These are phyloP conservation scores for Bemisia tabaci DNA, from an alignment of 1,140 invertebrate genomes.

Conservation along the genomic window DNA sequence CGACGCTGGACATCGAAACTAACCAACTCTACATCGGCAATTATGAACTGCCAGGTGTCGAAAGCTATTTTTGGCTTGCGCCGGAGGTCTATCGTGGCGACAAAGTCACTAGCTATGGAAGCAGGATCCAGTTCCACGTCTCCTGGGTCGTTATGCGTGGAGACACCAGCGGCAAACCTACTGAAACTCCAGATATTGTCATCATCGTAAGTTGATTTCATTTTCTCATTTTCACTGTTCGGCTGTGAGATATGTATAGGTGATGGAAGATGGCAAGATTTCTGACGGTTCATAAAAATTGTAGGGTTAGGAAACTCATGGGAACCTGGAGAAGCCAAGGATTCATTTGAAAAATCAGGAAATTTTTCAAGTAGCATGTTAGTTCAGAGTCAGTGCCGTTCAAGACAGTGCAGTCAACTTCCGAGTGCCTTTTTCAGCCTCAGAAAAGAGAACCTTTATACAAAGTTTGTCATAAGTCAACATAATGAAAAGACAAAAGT, in stretches of 20 bases:
- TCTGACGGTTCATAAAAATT: no score
- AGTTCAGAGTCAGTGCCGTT: no score
- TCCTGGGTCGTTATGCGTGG: conserved; percentile 76
- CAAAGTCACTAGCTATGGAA: conserved; percentile 69
- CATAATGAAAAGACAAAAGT: no score
- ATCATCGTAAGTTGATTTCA: conserved; percentile 58
- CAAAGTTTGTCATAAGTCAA: no score
- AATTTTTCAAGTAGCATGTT: no score
- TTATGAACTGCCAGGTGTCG: conserved; percentile 50
- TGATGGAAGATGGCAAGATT: conserved; percentile 9
- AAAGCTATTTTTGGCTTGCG: conserved; percentile 79
- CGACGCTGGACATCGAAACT: conserved; percentile 37
- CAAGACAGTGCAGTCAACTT: no score
- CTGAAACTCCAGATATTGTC: conserved; percentile 71
- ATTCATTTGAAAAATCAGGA: no score
- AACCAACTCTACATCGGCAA: conserved; percentile 42
- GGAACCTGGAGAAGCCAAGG: no score
- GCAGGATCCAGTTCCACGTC: conserved; percentile 56
- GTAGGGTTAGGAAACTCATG: no score
- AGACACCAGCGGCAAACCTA: conserved; percentile 73
- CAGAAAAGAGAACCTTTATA: no score
- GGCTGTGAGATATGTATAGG: conserved; percentile 12
- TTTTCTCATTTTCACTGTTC: no score
- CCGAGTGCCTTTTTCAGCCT: no score
- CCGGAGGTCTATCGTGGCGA: conserved; percentile 60